phyloP scores from a whole-genome alignment of 2,797 vertebrate genomes.

The Pangasius sanitwongsei region DNA sequence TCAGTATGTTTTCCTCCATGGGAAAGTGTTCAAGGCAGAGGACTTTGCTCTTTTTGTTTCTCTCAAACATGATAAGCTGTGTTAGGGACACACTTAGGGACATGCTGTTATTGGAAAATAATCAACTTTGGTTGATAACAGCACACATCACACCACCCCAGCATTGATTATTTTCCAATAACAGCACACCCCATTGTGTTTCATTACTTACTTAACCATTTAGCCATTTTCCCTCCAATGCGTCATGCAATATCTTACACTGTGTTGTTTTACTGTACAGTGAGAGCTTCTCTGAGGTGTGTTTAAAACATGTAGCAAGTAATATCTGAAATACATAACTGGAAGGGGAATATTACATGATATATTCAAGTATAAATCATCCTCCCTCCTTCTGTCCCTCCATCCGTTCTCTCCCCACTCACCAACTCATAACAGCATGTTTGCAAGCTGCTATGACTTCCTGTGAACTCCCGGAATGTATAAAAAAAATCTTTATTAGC shows the following conservation, averaged over 20 bases:
- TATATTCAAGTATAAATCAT: conserved; percentile 10
- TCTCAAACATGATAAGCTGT: neutral
- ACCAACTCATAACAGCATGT: conserved; percentile 17
- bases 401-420: neutral
- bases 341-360: neutral
- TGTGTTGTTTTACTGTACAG: neutral
- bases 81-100: neutral
- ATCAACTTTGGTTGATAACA: no score
- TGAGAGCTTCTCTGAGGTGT: neutral
- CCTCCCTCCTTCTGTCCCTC: conserved; percentile 9
- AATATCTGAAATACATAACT: conserved; percentile 15
- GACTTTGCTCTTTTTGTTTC: neutral
- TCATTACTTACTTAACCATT: neutral
- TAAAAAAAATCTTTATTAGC: conserved; percentile 18
- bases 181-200: neutral
- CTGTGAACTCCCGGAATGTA: neutral
- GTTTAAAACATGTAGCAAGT: neutral
- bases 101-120: neutral
- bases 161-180: neutral
- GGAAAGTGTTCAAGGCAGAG: neutral
- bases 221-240: neutral
- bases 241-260: neutral
- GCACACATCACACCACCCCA: neutral
- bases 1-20: neutral
- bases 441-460: conserved; percentile 26